These are phyloP conservation scores for Hyles euphorbiae DNA, from an alignment of 1,140 invertebrate species.

Conservation along the genomic window DNA sequence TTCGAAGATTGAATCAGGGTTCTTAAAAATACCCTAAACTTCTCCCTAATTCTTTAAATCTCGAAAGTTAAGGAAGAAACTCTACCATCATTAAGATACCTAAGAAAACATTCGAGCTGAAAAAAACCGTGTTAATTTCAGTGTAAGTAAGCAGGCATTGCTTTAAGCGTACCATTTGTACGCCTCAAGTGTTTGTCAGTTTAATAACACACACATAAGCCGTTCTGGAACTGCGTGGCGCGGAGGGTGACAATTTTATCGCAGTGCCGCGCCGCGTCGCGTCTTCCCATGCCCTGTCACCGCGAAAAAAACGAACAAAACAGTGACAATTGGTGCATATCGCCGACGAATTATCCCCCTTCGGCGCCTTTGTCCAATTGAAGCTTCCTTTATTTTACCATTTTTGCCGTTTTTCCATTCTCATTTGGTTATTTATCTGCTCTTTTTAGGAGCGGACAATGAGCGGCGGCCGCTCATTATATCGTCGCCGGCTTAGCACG, in stretches of 20 bases:
- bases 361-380: conserved; percentile 73
- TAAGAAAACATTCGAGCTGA: no score
- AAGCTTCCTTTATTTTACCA: conserved; percentile 67
- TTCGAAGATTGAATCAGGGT: no score
- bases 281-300: conserved; percentile 13
- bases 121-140: no score
- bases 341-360: conserved; percentile 68
- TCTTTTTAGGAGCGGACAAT: conserved; percentile 68
- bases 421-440: conserved; percentile 73
- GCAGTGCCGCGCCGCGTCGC: background rate
- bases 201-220: background rate
- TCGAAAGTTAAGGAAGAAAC: no score
- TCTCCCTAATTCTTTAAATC: no score
- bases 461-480: conserved; percentile 61
- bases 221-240: background rate
- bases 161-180: no score
- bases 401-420: conserved; percentile 71
- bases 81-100: no score
- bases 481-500: conserved; percentile 61
- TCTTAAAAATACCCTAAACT: no score
- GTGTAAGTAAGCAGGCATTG: no score
- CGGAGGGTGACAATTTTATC: conserved; percentile 9
- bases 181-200: no score
- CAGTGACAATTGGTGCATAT: conserved; percentile 73
- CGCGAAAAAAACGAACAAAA: conserved; percentile 39